A percentile compares a stretch with the other conserved stretches of the same genome.
phyloP scores from a whole-genome alignment of 2,797 vertebrate species.

The Enteromius viviparus region DNA sequence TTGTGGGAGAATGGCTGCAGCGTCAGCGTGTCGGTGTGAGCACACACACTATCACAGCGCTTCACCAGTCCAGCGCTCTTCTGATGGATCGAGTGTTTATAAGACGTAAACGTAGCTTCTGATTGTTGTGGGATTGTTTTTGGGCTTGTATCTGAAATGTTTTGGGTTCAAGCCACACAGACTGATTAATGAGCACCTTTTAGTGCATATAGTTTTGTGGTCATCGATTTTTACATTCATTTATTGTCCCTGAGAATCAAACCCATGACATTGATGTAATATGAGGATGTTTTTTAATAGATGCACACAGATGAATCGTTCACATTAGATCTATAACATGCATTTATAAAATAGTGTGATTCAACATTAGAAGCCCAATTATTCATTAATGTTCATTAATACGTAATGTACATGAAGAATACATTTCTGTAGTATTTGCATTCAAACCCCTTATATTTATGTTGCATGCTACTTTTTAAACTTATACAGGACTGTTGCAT shows the following conservation, averaged over 20 bases:
- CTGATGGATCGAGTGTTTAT: neutral
- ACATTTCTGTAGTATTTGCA: neutral
- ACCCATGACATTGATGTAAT: neutral
- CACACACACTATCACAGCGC: constrained; percentile 9
- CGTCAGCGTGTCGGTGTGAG: neutral
- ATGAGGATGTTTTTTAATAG: neutral
- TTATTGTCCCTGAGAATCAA: neutral
- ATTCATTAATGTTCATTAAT: neutral
- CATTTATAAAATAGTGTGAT: neutral
- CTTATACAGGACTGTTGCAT: neutral
- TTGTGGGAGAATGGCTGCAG: neutral
- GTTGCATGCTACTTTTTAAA: neutral
- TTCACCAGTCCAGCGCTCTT: neutral
- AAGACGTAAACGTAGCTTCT: neutral
- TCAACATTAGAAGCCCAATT: neutral
- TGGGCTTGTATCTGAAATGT: neutral
- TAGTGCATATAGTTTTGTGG: neutral
- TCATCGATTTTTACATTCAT: neutral
- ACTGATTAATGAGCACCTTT: neutral
- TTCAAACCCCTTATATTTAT: neutral
- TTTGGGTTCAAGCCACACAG: neutral
- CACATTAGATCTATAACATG: neutral
- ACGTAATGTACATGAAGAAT: neutral
- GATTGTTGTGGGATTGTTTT: neutral
- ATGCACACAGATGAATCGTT: neutral